A percentile compares a stretch with the other conserved stretches of the same genome.
Conservation (phyloP, 2,888 invertebrate genomes). For the Nebria salina region DNA sequence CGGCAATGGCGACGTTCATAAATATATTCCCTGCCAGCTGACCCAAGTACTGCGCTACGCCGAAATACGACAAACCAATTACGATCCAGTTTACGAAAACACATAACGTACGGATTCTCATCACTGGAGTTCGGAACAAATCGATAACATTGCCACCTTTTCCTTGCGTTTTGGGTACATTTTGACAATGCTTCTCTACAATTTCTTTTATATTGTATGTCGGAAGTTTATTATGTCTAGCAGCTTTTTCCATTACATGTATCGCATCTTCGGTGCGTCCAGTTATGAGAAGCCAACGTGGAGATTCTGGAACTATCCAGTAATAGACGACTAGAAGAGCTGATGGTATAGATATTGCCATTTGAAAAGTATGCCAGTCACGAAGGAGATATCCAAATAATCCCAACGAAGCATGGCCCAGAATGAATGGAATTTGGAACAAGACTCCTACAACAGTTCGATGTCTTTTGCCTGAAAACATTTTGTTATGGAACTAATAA, state of each 20-base stretch:
- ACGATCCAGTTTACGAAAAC: slow-evolving; percentile 85
- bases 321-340: slow-evolving; percentile 70
- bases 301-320: slow-evolving; percentile 81
- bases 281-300: slow-evolving; percentile 78
- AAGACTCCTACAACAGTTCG: slow-evolving; percentile 67
- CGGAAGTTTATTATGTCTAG: slow-evolving; percentile 49
- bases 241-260: slow-evolving; percentile 64
- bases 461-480: slow-evolving; percentile 58
- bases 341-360: slow-evolving; percentile 68
- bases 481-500: slow-evolving; percentile 8
- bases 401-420: slow-evolving; percentile 67
- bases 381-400: slow-evolving; percentile 66
- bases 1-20: slow-evolving; percentile 84
- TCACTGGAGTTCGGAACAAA: slow-evolving; percentile 74
- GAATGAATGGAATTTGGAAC: slow-evolving; percentile 69
- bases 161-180: slow-evolving; percentile 40
- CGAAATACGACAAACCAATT: slow-evolving; percentile 88
- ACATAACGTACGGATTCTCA: slow-evolving; percentile 76
- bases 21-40: slow-evolving; percentile 84
- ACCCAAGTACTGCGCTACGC: slow-evolving; percentile 84
- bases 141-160: slow-evolving; percentile 65
- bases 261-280: slow-evolving; percentile 72
- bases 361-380: slow-evolving; percentile 68
- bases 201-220: slow-evolving; percentile 32
- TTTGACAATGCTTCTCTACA: slow-evolving; percentile 11